Base-by-base conservation (phyloP, 2,113 vertebrate genomes). In the Lota lota region DNA sequence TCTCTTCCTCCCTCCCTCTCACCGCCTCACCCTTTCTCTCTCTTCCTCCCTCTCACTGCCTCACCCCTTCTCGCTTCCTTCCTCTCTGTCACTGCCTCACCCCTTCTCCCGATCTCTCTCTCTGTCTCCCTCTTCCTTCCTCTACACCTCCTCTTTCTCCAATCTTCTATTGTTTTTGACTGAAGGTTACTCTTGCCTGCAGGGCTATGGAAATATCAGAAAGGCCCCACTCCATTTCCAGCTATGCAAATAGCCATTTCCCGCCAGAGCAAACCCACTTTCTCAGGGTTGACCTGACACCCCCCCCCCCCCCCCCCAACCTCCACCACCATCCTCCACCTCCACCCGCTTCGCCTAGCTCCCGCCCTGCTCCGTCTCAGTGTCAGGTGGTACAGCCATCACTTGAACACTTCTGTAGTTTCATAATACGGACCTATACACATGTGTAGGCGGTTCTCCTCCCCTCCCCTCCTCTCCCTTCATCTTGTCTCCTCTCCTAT, bases 231-330 rank as follows among this genome's bases (percentile, higher is more conserved):
- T 88, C 87, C 85, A 89, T 84, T 91, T 91, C 78, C 83, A 79
- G 83, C 84, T 88, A 87, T 92, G 92, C 88, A 93, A 94, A 93
- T 93, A 95, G 89, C 87, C 84, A 85, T 93, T 91, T 92, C 92
- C 93, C 93, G 79, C 79, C 93, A 94, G 93, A 93, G 89, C 89
- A 93, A 94, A 92, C 93, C 93, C 88, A 91, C 88, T 90, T 92
- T 90, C 83, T 61, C 54, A 40, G 61, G 68, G 79, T 69, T 79
- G 83, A 86, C 88, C 40, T 47, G 40, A 11, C 7, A 47, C 53
- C 53, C 87, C 80, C 81, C 80, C 74, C 78, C 70, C 58, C 77
- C 47, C 64, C 79, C 76, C 76, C 73, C 75, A 68, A 56, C 79
- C 73, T 63, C 87, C 80, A 83, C 80, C 74, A 79, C 70, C 58